A percentile compares a stretch with the other conserved stretches of the same genome.
Evolutionary conservation across 2,113 vertebrate genomes (phyloP).

Genomic region (Meleagris gallopavo): DNA sequence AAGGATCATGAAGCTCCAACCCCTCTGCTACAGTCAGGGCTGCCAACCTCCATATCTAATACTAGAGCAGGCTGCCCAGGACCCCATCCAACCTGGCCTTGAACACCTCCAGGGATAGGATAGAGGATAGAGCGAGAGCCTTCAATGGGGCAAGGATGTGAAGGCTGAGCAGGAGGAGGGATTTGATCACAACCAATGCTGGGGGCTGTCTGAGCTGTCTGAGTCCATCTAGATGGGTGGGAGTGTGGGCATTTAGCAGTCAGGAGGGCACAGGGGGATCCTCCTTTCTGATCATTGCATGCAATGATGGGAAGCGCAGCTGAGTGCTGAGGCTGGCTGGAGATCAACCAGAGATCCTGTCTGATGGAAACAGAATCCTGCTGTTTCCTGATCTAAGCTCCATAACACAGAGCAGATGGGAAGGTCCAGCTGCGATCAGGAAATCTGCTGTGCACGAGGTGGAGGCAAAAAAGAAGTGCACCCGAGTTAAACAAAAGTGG

Average conservation of each 20-base stretch:
- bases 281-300: neutral
- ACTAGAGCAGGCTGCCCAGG: too few relatives aligned
- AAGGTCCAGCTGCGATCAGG: constrained; percentile 2
- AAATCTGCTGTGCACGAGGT: constrained; percentile 14
- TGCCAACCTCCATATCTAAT: too few relatives aligned
- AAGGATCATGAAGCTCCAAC: too few relatives aligned
- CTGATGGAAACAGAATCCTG: constrained; percentile 24
- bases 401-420: constrained; percentile 24
- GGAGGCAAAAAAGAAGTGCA: neutral
- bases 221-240: neutral
- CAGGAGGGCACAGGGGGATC: neutral
- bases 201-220: neutral
- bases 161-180: neutral
- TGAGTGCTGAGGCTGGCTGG: neutral
- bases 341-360: constrained; percentile 49
- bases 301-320: fast-evolving
- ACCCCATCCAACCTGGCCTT: too few relatives aligned
- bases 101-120: too few relatives aligned
- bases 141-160: neutral
- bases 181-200: neutral
- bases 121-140: too few relatives aligned
- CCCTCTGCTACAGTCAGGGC: too few relatives aligned
- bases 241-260: fast-evolving
- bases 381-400: constrained; percentile 46
- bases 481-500: fast-evolving